phyloP scores from a whole-genome alignment of 2,797 vertebrate species.

The Loris lydekkerianus region DNA sequence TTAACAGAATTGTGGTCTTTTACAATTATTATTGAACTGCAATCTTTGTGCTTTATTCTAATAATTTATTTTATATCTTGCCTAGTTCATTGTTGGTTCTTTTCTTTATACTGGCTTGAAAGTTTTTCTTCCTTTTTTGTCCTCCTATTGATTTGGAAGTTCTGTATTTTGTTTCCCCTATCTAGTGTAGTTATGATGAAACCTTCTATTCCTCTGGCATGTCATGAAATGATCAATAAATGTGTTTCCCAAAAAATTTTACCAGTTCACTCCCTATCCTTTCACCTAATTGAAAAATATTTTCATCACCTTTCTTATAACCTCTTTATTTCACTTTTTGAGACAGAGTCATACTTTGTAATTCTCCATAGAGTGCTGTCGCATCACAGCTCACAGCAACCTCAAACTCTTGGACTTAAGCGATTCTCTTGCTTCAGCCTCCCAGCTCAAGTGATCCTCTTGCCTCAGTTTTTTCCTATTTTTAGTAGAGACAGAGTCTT shows the following conservation, averaged over 20 bases:
- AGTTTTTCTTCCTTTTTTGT: not conserved
- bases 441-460: too few relatives aligned
- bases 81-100: not conserved
- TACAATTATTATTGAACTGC: conserved; percentile 9
- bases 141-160: not conserved
- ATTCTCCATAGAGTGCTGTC: too few relatives aligned
- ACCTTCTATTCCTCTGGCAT: not conserved
- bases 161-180: not conserved
- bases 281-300: not conserved
- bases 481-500: too few relatives aligned
- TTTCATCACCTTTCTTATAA: not conserved
- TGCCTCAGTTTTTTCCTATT: too few relatives aligned
- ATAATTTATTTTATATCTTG: not conserved
- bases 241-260: not conserved
- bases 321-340: not conserved
- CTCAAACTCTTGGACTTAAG: too few relatives aligned
- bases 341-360: too few relatives aligned
- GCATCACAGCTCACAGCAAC: too few relatives aligned
- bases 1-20: not conserved
- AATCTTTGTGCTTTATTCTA: not conserved
- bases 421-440: too few relatives aligned
- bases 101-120: not conserved
- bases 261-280: not conserved
- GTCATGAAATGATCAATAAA: conserved; percentile 23
- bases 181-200: not conserved